phyloP scores from a whole-genome alignment of 2,797 vertebrate species.

The Pseudopleuronectes americanus region DNA sequence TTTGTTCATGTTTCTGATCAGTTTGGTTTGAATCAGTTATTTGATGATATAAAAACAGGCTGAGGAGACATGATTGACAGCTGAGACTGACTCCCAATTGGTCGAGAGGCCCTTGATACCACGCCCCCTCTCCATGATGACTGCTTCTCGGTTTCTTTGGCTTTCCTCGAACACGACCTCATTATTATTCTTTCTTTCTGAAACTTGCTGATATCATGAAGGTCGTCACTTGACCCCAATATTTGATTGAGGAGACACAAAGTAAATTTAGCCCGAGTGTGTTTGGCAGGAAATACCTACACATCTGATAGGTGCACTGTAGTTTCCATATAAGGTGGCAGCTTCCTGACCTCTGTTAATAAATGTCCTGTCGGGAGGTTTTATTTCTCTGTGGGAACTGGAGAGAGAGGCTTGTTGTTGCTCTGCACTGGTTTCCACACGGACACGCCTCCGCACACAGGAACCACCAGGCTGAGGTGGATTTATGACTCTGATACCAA shows the following conservation, averaged over 20 bases:
- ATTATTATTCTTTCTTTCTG: background rate
- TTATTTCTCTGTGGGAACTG: conserved; percentile 64
- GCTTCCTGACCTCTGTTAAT: conserved; percentile 78
- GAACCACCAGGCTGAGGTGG: background rate
- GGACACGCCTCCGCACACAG: conserved; percentile 11
- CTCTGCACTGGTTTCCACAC: conserved; percentile 7
- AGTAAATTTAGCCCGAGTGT: conserved; percentile 63
- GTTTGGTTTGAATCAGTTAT: no score
- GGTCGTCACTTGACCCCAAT: background rate
- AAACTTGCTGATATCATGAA: background rate
- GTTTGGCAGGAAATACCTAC: conserved; percentile 84
- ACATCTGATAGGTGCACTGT: conserved; percentile 77
- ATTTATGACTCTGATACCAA: conserved; percentile 12
- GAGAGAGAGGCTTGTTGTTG: conserved; percentile 22
- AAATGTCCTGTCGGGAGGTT: conserved; percentile 67
- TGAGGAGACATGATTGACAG: no score
- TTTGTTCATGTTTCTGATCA: no score
- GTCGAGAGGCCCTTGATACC: no score
- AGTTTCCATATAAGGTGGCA: conserved; percentile 67
- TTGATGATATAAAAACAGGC: no score
- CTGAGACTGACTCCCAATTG: no score
- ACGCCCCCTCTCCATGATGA: no score
- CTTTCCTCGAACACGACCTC: no score
- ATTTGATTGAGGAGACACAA: conserved; percentile 24
- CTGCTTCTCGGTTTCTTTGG: no score